A percentile compares a stretch with the other conserved stretches of the same genome.
phyloP scores from a whole-genome alignment of 92 coral and sea anemone species.

The Pocillopora meandrina region DNA sequence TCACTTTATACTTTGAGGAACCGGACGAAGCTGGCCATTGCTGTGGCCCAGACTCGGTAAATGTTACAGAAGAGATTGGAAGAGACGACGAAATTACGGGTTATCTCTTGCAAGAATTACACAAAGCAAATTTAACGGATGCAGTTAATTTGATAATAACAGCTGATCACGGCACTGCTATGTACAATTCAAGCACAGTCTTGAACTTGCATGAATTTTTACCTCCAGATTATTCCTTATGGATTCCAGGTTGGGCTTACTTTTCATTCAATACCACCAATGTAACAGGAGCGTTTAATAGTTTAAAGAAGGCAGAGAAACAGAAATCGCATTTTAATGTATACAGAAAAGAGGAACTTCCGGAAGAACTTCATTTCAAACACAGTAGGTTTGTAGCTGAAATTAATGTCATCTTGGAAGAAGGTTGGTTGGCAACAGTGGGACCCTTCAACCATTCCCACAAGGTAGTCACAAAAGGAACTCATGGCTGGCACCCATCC shows the following conservation, averaged over 20 bases:
- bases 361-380: slow-evolving; percentile 56
- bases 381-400: no score
- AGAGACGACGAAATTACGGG: slow-evolving; percentile 49
- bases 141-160: slow-evolving; percentile 75
- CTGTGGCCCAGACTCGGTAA: slow-evolving; percentile 61
- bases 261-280: slow-evolving; percentile 38
- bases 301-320: slow-evolving; percentile 43
- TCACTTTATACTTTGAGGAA: slow-evolving; percentile 62
- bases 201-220: slow-evolving; percentile 63
- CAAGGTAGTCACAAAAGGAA: slow-evolving; percentile 40
- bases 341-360: slow-evolving; percentile 61
- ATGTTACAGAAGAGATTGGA: slow-evolving; percentile 48
- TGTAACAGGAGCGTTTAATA: slow-evolving; percentile 35
- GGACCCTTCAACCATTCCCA: neutral
- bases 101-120: slow-evolving; percentile 53
- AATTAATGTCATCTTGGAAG: slow-evolving; percentile 51
- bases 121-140: slow-evolving; percentile 31
- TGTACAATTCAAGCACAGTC: slow-evolving; percentile 46
- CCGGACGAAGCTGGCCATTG: slow-evolving; percentile 78
- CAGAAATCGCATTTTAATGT: slow-evolving; percentile 40
- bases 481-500: slow-evolving; percentile 60
- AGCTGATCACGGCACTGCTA: slow-evolving; percentile 85
- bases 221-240: slow-evolving; percentile 14
- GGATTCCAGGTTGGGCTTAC: slow-evolving; percentile 22
- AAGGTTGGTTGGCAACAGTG: slow-evolving; percentile 42